Percentiles rank a stretch among this genome's conserved stretches.
Conservation (phyloP, 2,888 invertebrate genomes). For the Diarsia dahlii region DNA sequence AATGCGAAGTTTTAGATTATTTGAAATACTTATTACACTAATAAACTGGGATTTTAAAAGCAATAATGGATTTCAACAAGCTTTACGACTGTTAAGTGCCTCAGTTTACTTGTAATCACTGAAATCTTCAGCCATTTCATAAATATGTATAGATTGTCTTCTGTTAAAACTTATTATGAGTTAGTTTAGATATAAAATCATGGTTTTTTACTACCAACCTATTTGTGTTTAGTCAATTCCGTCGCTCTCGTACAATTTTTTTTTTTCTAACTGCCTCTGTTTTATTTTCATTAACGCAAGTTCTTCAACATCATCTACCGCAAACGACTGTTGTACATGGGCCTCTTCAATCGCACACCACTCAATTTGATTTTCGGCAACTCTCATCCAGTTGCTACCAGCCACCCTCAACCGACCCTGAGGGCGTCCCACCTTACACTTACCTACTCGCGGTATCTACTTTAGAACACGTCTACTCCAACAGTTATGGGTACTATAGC, state of each 20-base stretch:
- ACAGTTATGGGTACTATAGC: no score
- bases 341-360: no score
- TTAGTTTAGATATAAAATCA: background rate
- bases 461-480: no score
- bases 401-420: no score
- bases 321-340: no score
- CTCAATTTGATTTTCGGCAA: no score
- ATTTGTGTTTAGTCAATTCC: background rate
- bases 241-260: background rate
- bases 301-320: background rate
- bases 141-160: background rate
- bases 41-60: background rate
- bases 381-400: no score
- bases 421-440: no score
- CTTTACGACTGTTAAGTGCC: background rate
- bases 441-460: no score
- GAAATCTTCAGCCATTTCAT: background rate
- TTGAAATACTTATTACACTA: background rate
- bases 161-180: background rate
- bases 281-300: background rate
- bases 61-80: no score
- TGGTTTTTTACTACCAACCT: background rate
- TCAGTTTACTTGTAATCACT: background rate
- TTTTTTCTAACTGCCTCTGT: background rate
- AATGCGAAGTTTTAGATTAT: background rate